Base-by-base conservation (phyloP, 1,140 invertebrate genomes). In the Ooceraea biroi region DNA sequence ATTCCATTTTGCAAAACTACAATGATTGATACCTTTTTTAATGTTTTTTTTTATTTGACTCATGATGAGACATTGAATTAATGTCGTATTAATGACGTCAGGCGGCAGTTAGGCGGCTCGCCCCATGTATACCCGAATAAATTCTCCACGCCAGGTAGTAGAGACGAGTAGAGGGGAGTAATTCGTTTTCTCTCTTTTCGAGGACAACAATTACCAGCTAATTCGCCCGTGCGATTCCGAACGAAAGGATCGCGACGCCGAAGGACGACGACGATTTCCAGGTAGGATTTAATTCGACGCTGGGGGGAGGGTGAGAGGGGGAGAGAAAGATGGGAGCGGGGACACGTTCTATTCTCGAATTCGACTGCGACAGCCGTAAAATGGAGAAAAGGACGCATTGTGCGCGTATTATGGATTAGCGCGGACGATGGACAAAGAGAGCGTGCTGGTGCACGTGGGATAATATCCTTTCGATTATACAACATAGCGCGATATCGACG, bases 311-410 rank as follows among this genome's bases (percentile, higher is more conserved):
- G 44, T 60, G 27, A 44, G 74, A 69, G 68, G 66, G 22, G 52
- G 44, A 60, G 61, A 46, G 68, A 82, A 36, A 58, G 22, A 48
- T 46, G 22, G 55, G 41, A 71, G 22, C 50, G 50, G 74, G 61
- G 61, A 77, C 50, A 71, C 19, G 48, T 71, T 80, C 57, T 83
- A 77, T 77, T 86, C 61, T 77, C 46, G 65, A 69, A 76, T 80
- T 80, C 65, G 76, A 69, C 76, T 80, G 65, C 76, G 76, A 80
- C 50, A 80, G 65, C 76, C 65, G 76, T 80, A 80, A 80, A 80
- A 80, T 80, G 76, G 65, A 80, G 65, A 46, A 80, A 80, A 80
- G 65, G 65, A 80, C 25, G 50, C 10, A 80, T 80, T 80, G 76
- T 80, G 76, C 22, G 36, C 36, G 76, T 17, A 80, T 80, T 80